Percentiles rank a stretch among this genome's conserved stretches.
Conservation (phyloP, 2,797 vertebrate genomes). For the Peromyscus attwateri region DNA sequence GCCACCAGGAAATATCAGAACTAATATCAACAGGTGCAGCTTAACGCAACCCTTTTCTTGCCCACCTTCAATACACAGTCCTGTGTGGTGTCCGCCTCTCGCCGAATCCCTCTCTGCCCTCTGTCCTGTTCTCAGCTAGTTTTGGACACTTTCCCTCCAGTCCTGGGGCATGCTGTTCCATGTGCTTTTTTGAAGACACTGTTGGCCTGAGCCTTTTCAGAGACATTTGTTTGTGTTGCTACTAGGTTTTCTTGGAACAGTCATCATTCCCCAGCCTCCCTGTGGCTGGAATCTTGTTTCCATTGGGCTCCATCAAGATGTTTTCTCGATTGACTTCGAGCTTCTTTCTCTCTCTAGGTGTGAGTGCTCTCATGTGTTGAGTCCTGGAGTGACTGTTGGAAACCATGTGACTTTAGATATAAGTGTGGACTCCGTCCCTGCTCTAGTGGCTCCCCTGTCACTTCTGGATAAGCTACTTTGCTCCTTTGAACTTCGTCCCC, state of each 20-base stretch:
- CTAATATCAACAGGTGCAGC: accelerated
- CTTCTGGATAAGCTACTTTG: neutral
- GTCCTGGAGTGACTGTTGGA: accelerated
- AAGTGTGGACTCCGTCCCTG: too few species aligned
- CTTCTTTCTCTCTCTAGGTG: neutral
- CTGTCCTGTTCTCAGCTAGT: accelerated
- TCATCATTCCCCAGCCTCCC: neutral
- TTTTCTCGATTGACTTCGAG: accelerated
- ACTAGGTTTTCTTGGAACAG: neutral
- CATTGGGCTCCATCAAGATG: accelerated
- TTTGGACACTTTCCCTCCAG: accelerated
- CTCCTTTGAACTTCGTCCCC: neutral
- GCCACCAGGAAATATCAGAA: neutral
- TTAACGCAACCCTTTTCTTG: too few species aligned
- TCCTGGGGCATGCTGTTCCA: neutral
- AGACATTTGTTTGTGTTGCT: neutral
- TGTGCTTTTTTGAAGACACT: accelerated
- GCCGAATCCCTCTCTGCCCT: accelerated
- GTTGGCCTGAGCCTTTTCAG: neutral
- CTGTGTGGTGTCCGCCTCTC: accelerated
- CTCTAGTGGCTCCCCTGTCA: neutral
- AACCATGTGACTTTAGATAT: accelerated
- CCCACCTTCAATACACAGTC: accelerated
- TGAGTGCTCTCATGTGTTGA: accelerated
- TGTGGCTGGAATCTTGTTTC: neutral